Evolutionary conservation across 2,797 vertebrate genomes (phyloP).

Genomic region (Mormyrus hasselquistii): DNA sequence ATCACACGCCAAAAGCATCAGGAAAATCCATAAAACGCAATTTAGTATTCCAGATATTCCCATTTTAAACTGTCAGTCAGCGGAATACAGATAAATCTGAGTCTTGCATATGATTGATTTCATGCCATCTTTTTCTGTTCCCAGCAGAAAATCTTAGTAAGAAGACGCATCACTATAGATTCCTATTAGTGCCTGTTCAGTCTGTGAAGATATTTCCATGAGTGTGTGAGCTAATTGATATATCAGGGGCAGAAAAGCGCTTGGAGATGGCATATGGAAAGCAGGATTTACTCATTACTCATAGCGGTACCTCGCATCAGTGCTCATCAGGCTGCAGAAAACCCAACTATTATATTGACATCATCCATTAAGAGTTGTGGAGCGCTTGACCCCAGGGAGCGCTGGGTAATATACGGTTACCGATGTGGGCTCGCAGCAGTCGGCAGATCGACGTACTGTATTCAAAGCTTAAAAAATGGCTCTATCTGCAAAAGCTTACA

Average conservation of each 20-base stretch:
- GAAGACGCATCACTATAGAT: slow-evolving; percentile 41
- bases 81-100: slow-evolving; percentile 48
- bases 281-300: slow-evolving; percentile 28
- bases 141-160: slow-evolving; percentile 39
- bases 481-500: not conserved
- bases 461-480: not conserved
- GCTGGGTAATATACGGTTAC: not conserved
- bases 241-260: slow-evolving; percentile 7
- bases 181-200: slow-evolving; percentile 34
- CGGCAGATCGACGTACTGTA: not conserved
- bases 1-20: slow-evolving; percentile 1
- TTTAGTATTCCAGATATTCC: slow-evolving; percentile 13
- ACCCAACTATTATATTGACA: slow-evolving; percentile 25
- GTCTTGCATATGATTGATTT: slow-evolving; percentile 51
- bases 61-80: slow-evolving; percentile 40
- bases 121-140: slow-evolving; percentile 42
- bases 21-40: slow-evolving; percentile 20
- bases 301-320: slow-evolving; percentile 21
- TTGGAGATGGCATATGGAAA: slow-evolving; percentile 26
- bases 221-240: slow-evolving; percentile 20
- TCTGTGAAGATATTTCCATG: slow-evolving; percentile 17
- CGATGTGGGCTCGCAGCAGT: not conserved
- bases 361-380: not conserved
- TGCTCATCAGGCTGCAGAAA: slow-evolving; percentile 26
- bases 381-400: not conserved